Percentiles rank a stretch among this genome's conserved stretches.
Conservation (phyloP, 2,888 invertebrate genomes). For the Microctonus hyperodae region DNA sequence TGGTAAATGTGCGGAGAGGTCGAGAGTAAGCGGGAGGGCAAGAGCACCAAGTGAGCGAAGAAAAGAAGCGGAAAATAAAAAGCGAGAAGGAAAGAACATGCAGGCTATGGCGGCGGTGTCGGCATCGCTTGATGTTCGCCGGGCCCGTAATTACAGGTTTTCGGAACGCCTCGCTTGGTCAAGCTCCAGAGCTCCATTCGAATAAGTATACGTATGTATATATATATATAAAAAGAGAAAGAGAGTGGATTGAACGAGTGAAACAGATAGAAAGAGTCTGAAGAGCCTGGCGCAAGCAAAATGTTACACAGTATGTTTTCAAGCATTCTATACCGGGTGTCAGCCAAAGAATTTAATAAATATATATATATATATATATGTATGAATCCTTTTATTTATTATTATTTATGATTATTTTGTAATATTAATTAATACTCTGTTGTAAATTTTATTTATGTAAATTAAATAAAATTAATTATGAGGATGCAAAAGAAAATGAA, state of each 20-base stretch:
- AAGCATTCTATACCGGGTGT: constrained; percentile 21
- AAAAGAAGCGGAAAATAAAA: constrained; percentile 40
- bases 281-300: constrained; percentile 1
- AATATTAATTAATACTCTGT: too few species aligned
- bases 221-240: not conserved
- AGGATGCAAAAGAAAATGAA: not conserved
- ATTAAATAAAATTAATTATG: too few species aligned
- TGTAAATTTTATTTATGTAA: too few species aligned
- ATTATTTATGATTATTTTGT: constrained; percentile 1
- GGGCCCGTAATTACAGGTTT: constrained; percentile 63
- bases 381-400: too few species aligned
- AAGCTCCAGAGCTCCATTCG: constrained; percentile 23
- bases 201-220: constrained; percentile 20
- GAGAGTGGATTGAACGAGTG: constrained; percentile 10
- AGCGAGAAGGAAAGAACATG: constrained; percentile 38
- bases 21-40: constrained; percentile 34
- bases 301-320: constrained; percentile 14
- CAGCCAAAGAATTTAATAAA: constrained; percentile 16
- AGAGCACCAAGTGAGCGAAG: constrained; percentile 33
- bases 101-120: constrained; percentile 48
- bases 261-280: not conserved
- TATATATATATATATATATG: not conserved
- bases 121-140: constrained; percentile 62
- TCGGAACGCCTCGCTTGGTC: constrained; percentile 53
- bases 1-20: constrained; percentile 19